Evolutionary conservation across 2,113 vertebrate species (phyloP), one percentile per base, ranked within the genome.

Genomic region (Okapia johnstoni): DNA sequence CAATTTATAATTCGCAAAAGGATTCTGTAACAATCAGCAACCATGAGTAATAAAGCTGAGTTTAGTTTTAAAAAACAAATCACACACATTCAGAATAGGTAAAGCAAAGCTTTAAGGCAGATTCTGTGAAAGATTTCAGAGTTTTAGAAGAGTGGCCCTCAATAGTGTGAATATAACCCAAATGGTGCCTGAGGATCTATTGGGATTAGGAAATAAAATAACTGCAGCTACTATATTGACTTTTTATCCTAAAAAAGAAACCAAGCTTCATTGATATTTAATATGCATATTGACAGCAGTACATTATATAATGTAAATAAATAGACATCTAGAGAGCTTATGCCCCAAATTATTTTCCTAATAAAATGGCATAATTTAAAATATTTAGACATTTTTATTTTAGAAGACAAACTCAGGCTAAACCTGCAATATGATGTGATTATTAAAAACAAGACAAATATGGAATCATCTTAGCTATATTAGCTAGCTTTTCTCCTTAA

Each of bases 41-140:
- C 43, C 36, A 43, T 36, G 36, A 52, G 55, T 90, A 88, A 66
- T 61, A 88, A 94, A 95, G 60, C 21, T 25, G 50, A 88, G 46
- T 93, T 96, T 55, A 54, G 52, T 85, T 90, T 95, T 89, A 40
- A 63, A 92, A 93, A 93, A 93, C 2, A 36, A 95, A 85, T 60
- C 21, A 7, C 28, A 84, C 57, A 73, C 33, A 93, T 60, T 83
- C 33, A n/a, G 36, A 85, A 84, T 55, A 61, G 28, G 46, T 40
- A 88, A 77, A 66, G 90, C 11, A 8, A 16, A 46, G 48, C 25
- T 60, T 81, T 87, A 48, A 88, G 76, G 76, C 33, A n/a, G 57
- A 89, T 61, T 85, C n/a, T 58, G 61, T 15, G 13, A 87, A 85
- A 81, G 36, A 87, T 58, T 84, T 55, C n/a, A 58, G 79, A 60